Evolutionary conservation across 2,113 vertebrate species (phyloP), one percentile per base, ranked within the genome.

Genomic region (Zosterops borbonicus): DNA sequence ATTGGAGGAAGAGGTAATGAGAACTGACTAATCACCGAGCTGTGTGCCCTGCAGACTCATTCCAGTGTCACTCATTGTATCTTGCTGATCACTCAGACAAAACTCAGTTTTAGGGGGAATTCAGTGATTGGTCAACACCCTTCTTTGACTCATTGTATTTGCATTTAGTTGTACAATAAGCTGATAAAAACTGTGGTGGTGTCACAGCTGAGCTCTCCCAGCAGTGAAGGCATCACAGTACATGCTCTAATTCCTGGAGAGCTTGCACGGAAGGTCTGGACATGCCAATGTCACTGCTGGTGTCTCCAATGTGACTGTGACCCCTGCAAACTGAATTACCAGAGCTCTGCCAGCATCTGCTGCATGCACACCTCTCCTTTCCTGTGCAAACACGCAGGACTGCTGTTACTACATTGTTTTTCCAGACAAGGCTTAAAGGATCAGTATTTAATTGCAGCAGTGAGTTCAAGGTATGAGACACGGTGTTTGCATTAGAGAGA

Each of bases 361-460:
- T 80, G 5, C 2, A 0, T 1, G 29, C 90, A 81, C 76, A 67
- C 42, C 56, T 53, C 84, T 87, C 92, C 62, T 69, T 79, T n/a
- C 33, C 90, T 59, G 8, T 67, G 86, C 94, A 88, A 83, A 89
- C 86, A 90, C 0, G 0, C 70, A 27, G 1, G 13, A 37, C 31
- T 85, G 78, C 75, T 62, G 4, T 41, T 12, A 55, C 64, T 67
- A 3, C 27, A 58, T 59, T 82, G 39, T 78, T 76, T 89, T 70
- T 47, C 47, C 39, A 94, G 92, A 70, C 67, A 83, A 95, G 60
- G 71, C 88, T 91, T 92, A 95, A 93, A 80, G 92, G 88, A 93
- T 94, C 85, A 64, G 82, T 12, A 59, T 94, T 96, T 94, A 91
- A 96, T 63, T 90, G 91, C 71, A 88, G 79, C 63, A 88, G 63